phyloP scores from a whole-genome alignment of 1,140 invertebrate genomes.

The Grapholita molesta region DNA sequence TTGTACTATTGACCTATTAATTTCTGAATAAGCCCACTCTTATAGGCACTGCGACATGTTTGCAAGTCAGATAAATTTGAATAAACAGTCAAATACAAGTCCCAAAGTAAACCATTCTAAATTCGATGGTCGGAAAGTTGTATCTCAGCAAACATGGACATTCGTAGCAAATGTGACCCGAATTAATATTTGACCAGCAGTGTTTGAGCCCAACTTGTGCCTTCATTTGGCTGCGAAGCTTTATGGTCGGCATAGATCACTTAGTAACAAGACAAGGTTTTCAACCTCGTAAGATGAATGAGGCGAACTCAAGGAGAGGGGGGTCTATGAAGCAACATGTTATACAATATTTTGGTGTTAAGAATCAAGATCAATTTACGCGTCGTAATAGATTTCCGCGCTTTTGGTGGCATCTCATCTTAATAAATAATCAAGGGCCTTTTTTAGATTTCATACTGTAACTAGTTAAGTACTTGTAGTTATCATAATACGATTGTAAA shows the following conservation, averaged over 20 bases:
- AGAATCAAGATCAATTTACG: too few relatives aligned
- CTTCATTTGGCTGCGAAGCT: constrained; percentile 44
- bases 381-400: too few relatives aligned
- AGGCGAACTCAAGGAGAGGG: too few relatives aligned
- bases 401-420: too few relatives aligned
- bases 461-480: too few relatives aligned
- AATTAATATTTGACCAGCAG: constrained; percentile 66
- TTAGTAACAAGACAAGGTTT: too few relatives aligned
- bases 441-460: too few relatives aligned
- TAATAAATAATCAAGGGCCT: too few relatives aligned
- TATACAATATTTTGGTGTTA: too few relatives aligned
- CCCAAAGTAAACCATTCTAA: constrained; percentile 67
- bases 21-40: constrained; percentile 30
- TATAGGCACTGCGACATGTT: constrained; percentile 35
- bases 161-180: constrained; percentile 65
- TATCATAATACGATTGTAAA: too few relatives aligned
- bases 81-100: constrained; percentile 65
- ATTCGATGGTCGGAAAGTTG: constrained; percentile 68
- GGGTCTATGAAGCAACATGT: too few relatives aligned
- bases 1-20: constrained; percentile 20
- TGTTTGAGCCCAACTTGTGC: constrained; percentile 47
- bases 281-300: too few relatives aligned
- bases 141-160: constrained; percentile 63
- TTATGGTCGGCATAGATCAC: constrained; percentile 23
- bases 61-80: constrained; percentile 60